A percentile compares a stretch with the other conserved stretches of the same genome.
Conservation (phyloP, 2,888 invertebrate species). For the Hofmannophila pseudospretella region DNA sequence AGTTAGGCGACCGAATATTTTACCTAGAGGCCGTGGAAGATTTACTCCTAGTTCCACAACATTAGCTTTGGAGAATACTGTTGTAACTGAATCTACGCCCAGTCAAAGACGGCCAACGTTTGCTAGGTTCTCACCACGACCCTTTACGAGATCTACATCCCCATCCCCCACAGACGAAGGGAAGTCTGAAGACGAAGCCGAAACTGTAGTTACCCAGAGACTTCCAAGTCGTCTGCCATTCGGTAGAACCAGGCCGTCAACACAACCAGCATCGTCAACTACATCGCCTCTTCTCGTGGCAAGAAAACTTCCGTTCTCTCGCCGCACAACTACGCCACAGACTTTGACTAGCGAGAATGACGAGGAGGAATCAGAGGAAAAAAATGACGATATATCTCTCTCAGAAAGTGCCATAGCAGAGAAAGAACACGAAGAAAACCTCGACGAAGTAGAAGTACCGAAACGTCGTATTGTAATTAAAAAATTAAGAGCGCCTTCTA, state of each 20-base stretch:
- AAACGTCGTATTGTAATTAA: constrained; percentile 45
- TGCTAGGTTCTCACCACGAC: constrained; percentile 62
- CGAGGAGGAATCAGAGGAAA: constrained; percentile 51
- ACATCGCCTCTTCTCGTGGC: constrained; percentile 26
- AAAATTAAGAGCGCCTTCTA: constrained; percentile 36
- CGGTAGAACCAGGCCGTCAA: constrained; percentile 37
- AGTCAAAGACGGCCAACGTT: constrained; percentile 50
- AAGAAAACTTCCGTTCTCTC: constrained; percentile 51
- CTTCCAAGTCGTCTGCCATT: constrained; percentile 44
- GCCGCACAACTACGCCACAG: constrained; percentile 42
- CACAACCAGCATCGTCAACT: constrained; percentile 24
- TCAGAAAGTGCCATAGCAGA: constrained; percentile 73
- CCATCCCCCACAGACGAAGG: constrained; percentile 20
- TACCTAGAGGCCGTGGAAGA: constrained; percentile 55
- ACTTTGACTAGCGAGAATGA: constrained; percentile 30
- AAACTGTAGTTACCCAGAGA: constrained; percentile 32
- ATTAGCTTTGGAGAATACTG: constrained; percentile 29
- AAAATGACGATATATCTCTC: constrained; percentile 58
- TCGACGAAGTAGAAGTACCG: constrained; percentile 29
- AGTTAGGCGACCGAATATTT: constrained; percentile 42
- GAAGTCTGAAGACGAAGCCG: constrained; percentile 23
- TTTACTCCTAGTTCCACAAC: constrained; percentile 46
- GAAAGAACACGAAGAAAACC: constrained; percentile 57
- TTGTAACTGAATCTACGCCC: constrained; percentile 30
- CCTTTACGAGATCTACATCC: constrained; percentile 45